Conservation (phyloP, 2,888 invertebrate genomes). For the Catocala sponsa region DNA sequence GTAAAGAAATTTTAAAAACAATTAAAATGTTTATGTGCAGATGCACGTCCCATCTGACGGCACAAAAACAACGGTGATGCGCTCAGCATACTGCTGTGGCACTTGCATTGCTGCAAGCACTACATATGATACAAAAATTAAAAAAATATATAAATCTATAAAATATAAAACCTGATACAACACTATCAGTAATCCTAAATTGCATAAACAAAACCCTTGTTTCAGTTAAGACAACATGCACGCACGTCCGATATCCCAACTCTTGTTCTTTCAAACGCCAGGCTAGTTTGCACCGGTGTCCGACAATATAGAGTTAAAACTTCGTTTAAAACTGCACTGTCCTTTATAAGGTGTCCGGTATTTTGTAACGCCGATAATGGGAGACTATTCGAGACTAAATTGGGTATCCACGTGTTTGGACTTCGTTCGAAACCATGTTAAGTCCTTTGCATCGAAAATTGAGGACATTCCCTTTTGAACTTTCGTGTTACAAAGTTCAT, state of each 20-base stretch:
- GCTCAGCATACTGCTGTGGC: no score
- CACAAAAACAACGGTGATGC: no score
- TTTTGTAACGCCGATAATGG: neutral
- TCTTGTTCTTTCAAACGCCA: constrained; percentile 4
- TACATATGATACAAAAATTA: no score
- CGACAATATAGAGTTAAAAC: constrained; percentile 16
- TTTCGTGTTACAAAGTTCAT: no score
- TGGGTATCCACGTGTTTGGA: constrained; percentile 17
- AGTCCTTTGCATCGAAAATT: neutral
- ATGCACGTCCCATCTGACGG: no score
- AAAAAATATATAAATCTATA: no score
- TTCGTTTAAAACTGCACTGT: constrained; percentile 2
- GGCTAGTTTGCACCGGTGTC: constrained; percentile 24
- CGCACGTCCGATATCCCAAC: neutral
- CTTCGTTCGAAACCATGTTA: constrained; percentile 5
- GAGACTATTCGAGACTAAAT: constrained; percentile 5
- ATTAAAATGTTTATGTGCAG: no score
- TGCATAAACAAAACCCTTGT: neutral
- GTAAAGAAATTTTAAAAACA: no score
- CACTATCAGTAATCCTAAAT: neutral
- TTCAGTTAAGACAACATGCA: neutral
- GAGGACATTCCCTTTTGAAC: no score
- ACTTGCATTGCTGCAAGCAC: no score
- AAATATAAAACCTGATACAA: no score
- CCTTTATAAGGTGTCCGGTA: constrained; percentile 25